Conservation (phyloP, 2,113 vertebrate species). For the Apteryx owenii region DNA sequence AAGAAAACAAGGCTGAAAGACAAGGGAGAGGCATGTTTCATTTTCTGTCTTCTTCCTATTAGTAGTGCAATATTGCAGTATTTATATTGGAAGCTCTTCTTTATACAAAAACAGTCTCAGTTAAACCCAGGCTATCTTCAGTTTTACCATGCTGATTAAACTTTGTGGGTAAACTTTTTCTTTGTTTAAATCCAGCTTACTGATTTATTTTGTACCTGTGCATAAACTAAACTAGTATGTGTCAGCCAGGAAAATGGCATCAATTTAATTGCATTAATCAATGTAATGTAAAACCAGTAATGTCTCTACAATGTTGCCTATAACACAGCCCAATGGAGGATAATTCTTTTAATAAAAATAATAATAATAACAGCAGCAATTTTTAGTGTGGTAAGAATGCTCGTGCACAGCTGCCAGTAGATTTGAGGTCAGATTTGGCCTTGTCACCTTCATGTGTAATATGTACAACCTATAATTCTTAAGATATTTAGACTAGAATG, state of each 20-base stretch:
- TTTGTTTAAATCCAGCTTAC: not conserved
- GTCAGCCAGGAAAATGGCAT: not conserved
- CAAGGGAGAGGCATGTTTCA: not conserved
- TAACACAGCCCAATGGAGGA: not conserved
- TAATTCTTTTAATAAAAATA: not conserved
- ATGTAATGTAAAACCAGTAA: not conserved
- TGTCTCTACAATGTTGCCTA: fast-evolving
- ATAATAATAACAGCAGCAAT: not conserved
- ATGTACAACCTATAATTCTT: not conserved
- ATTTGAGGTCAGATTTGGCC: not conserved
- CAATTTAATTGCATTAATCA: not conserved
- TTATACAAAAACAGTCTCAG: not conserved
- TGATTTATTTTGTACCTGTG: not conserved
- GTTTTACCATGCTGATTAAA: not conserved
- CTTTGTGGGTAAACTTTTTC: not conserved
- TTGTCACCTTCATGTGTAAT: not conserved
- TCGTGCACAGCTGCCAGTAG: fast-evolving
- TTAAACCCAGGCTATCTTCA: not conserved
- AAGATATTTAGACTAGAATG: not conserved
- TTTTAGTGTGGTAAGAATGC: not conserved
- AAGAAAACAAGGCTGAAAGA: not conserved
- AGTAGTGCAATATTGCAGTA: not conserved
- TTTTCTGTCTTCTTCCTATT: not conserved
- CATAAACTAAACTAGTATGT: not conserved
- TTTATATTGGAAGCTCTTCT: not conserved